These are phyloP conservation scores for Sebastolobus altivelis DNA, from an alignment of 2,797 vertebrate genomes.

Conservation along the genomic window DNA sequence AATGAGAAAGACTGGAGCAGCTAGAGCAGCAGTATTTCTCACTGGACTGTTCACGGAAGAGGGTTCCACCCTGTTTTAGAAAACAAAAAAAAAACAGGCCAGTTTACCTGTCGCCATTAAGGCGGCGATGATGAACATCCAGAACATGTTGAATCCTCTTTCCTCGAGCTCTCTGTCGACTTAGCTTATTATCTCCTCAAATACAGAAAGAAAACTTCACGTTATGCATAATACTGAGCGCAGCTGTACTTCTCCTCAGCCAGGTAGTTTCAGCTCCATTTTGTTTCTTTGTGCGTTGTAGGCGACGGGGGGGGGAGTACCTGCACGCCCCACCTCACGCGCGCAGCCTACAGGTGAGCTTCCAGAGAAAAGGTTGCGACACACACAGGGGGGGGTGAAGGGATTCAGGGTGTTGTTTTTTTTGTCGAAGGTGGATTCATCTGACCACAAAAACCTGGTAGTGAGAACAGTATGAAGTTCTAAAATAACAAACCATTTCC, in stretches of 20 bases:
- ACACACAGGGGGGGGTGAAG: not conserved
- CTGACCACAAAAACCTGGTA: rapidly evolving
- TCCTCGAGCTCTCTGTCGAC: not conserved
- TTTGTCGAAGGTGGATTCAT: rapidly evolving
- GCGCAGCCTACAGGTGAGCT: constrained; percentile 63
- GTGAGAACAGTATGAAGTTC: rapidly evolving
- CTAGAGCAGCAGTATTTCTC: not conserved
- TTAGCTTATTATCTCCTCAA: not conserved
- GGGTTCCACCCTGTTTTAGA: constrained; percentile 65
- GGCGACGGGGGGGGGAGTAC: constrained; percentile 15
- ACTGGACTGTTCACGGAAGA: constrained; percentile 44
- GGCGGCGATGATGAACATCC: constrained; percentile 67
- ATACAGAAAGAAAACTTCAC: not conserved
- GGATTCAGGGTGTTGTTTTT: not conserved
- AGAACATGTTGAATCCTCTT: constrained; percentile 69
- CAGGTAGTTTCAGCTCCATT: constrained; percentile 79
- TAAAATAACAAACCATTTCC: rapidly evolving
- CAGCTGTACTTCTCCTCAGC: constrained; percentile 44
- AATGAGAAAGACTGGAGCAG: not conserved
- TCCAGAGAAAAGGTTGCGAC: not conserved
- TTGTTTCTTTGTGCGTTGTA: constrained; percentile 44
- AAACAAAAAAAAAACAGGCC: constrained; percentile 12
- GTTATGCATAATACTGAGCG: not conserved
- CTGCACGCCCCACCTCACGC: constrained; percentile 40
- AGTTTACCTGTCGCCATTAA: constrained; percentile 83